These are phyloP conservation scores for Pelecanus crispus DNA, from an alignment of 2,113 vertebrate genomes.

Conservation along the genomic window DNA sequence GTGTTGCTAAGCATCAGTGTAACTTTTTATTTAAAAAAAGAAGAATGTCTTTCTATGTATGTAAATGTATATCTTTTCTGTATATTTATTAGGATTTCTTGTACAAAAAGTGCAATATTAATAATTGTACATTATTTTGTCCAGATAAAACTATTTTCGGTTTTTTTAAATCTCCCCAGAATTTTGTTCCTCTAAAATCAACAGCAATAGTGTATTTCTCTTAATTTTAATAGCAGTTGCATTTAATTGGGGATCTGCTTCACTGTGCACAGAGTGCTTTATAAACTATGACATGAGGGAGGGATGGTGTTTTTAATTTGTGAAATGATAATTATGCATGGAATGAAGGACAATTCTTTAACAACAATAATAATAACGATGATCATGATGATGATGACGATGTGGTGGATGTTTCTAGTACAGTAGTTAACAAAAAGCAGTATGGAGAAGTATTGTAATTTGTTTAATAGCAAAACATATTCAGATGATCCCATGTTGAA, in stretches of 20 bases:
- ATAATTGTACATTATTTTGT: conserved; percentile 80
- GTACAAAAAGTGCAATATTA: conserved; percentile 88
- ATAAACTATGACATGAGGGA: not conserved
- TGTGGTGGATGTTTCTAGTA: conserved; percentile 12
- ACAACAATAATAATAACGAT: not conserved
- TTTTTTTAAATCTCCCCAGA: conserved; percentile 57
- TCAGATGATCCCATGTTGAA: not conserved
- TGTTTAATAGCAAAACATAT: not conserved
- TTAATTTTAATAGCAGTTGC: conserved; percentile 55
- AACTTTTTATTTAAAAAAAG: conserved; percentile 75
- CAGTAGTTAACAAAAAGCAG: conserved; percentile 8
- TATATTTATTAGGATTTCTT: conserved; percentile 94
- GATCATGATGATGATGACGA: not conserved
- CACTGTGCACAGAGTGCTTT: conserved; percentile 41
- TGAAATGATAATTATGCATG: conserved; percentile 2
- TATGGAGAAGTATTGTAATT: not conserved
- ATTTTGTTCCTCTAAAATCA: conserved; percentile 64
- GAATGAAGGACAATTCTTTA: conserved; percentile 25
- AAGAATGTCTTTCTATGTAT: conserved; percentile 71
- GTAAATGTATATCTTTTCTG: conserved; percentile 86
- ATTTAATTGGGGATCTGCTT: conserved; percentile 60
- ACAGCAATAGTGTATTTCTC: conserved; percentile 29
- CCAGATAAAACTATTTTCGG: conserved; percentile 62
- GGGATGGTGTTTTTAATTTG: not conserved
- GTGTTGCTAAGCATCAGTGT: conserved; percentile 59